These are phyloP conservation scores for Cynodonichthys magdalenae DNA, from an alignment of 2,797 vertebrate genomes.

Conservation along the genomic window DNA sequence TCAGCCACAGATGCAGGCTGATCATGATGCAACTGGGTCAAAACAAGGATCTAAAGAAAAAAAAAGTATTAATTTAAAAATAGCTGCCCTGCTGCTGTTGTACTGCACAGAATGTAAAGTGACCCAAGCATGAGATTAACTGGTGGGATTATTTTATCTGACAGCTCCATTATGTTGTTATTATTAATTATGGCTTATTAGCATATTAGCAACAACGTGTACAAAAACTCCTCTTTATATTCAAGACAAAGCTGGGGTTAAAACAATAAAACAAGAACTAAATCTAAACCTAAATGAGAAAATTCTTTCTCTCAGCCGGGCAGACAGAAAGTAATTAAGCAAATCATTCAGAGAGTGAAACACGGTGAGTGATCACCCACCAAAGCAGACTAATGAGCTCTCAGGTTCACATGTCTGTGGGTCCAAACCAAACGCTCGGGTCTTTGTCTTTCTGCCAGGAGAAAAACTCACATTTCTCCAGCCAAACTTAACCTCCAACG, in stretches of 20 bases:
- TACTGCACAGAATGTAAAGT: constrained; percentile 33
- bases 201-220: too few species aligned
- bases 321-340: constrained; percentile 20
- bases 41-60: constrained; percentile 51
- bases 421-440: constrained; percentile 8
- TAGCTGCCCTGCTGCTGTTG: constrained; percentile 30
- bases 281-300: neutral
- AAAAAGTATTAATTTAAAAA: constrained; percentile 7
- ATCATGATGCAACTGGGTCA: constrained; percentile 58
- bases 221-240: too few species aligned
- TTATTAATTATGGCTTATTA: neutral
- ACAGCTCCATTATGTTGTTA: constrained; percentile 17
- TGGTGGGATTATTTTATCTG: constrained; percentile 2
- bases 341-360: constrained; percentile 23
- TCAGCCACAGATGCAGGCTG: constrained; percentile 39
- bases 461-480: constrained; percentile 3
- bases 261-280: neutral
- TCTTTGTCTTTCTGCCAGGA: neutral
- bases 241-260: neutral
- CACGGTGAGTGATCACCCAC: constrained; percentile 36
- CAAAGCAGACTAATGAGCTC: constrained; percentile 50
- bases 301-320: constrained; percentile 6
- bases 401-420: constrained; percentile 26
- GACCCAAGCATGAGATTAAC: constrained; percentile 47
- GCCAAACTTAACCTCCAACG: constrained; percentile 24